These are phyloP conservation scores for Oligia strigilis DNA, from an alignment of 2,888 invertebrate genomes.

Conservation along the genomic window DNA sequence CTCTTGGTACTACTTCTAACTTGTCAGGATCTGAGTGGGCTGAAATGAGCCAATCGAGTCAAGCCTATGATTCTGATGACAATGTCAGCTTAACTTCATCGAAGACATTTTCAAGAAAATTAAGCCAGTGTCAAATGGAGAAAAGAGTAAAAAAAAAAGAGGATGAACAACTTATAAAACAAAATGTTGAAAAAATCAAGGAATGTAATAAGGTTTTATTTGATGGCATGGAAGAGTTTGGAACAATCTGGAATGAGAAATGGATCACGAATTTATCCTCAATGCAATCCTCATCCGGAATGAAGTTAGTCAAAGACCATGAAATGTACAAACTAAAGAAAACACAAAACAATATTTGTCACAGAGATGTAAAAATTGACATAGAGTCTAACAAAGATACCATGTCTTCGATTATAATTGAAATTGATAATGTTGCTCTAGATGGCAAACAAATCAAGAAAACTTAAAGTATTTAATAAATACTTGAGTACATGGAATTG, in stretches of 20 bases:
- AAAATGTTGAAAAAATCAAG: slow-evolving; percentile 73
- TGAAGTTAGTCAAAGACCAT: slow-evolving; percentile 72
- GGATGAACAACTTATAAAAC: slow-evolving; percentile 62
- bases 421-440: slow-evolving; percentile 61
- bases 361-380: slow-evolving; percentile 76
- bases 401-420: slow-evolving; percentile 74
- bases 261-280: slow-evolving; percentile 77
- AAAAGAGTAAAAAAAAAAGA: slow-evolving; percentile 45
- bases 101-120: slow-evolving; percentile 33
- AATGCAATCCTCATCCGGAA: slow-evolving; percentile 73
- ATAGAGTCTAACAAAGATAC: slow-evolving; percentile 67
- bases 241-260: slow-evolving; percentile 75
- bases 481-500: background rate
- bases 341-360: slow-evolving; percentile 56
- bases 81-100: slow-evolving; percentile 43
- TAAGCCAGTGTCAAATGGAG: slow-evolving; percentile 29
- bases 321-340: slow-evolving; percentile 72
- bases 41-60: slow-evolving; percentile 71
- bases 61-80: slow-evolving; percentile 70
- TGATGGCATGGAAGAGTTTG: slow-evolving; percentile 42
- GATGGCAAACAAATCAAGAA: slow-evolving; percentile 7
- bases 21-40: slow-evolving; percentile 72
- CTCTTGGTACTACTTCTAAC: slow-evolving; percentile 64
- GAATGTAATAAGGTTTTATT: slow-evolving; percentile 69
- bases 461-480: background rate